Evolutionary conservation across 2,888 invertebrate species (phyloP), one percentile per base, ranked within the genome.

Genomic region (Drosophila meridionalis): DNA sequence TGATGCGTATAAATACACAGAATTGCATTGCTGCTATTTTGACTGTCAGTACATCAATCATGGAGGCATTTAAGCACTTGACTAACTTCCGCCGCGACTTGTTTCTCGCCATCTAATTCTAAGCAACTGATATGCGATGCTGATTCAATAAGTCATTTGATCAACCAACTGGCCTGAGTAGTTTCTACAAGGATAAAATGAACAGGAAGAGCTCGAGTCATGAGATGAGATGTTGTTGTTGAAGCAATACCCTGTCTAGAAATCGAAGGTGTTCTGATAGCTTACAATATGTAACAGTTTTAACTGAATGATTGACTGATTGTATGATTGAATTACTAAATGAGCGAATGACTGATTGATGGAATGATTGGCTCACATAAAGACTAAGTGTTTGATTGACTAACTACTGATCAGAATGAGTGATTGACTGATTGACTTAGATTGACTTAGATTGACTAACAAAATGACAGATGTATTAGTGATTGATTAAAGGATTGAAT

Each of bases 91-190:
- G 56, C 50, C 40, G 14, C 30, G 32, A 26, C 43, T 28, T 59
- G 32, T 60, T 52, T 48, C 38, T 43, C 48, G 48, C 26, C 68
- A 36, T 43, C 47, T 65, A 64, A 74, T 70, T 66, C 53, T 47
- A 52, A 59, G 57, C 30, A 57, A 38, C 47, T 47, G 66, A 59
- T 58, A 69, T 66, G 42, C 55, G 58, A 58, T 48, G 40, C 69
- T 66, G 74, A 77, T 66, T 66, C 70, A 74, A 78, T 78, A 69
- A 78, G 59, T 58, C 45, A 58, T 38, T 57, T 40, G 64, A 63
- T 61, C 61, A 14, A 8, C 47, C 32, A 48, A 52, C 38, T 58
- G 53, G 3, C n/a, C 28, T 53, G 59, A 45, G 57, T 69, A 69
- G 53, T 59, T 75, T 45, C 56, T 59, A 56, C 52, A 61, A 57